Evolutionary conservation across 1,140 invertebrate genomes (phyloP), one percentile per base, ranked within the genome.

Genomic region (Ceratosolen fusciceps): DNA sequence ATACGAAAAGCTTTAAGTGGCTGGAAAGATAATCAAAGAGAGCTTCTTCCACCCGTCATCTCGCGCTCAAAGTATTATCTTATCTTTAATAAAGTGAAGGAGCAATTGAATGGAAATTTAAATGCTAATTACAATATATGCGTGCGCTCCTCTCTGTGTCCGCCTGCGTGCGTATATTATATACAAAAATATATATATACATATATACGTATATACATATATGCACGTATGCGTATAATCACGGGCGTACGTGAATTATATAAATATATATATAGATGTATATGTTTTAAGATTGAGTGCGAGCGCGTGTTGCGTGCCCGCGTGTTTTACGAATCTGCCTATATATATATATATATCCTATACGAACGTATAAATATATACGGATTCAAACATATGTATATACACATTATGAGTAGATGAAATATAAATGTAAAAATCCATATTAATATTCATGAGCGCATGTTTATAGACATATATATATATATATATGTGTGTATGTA

Each of bases 21-120:
- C 26, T 49, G 68, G 54, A 71, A 71, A 71, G 47, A 71, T 49
- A 52, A 47, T 43, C 39, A 78, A 67, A 82, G 82, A 82, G 79
- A 79, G 78, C 82, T 83, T 84, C 82, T 85, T 86, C 84, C 85
- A 86, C 83, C 86, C 85, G 87, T 83, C 86, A 84, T 87, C 86
- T 83, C 84, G 87, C 85, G 85, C 81, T 85, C 87, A 86, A 86
- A 87, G 85, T 88, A 88, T 87, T 87, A 88, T 85, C 85, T 86
- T 87, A 87, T 81, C 85, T 87, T 87, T 88, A 86, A 86, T 87
- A 87, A 87, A 86, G 84, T 83, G 83, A 87, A 79, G 86, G 86
- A 87, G 85, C 81, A 86, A 87, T 88, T 85, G 82, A 88, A 83
- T 80, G 82, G 80, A 82, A 79, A 79, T 24, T 37, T 65, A 65